Evolutionary conservation across 2,888 invertebrate species (phyloP).

Genomic region (Athetis lepigone): DNA sequence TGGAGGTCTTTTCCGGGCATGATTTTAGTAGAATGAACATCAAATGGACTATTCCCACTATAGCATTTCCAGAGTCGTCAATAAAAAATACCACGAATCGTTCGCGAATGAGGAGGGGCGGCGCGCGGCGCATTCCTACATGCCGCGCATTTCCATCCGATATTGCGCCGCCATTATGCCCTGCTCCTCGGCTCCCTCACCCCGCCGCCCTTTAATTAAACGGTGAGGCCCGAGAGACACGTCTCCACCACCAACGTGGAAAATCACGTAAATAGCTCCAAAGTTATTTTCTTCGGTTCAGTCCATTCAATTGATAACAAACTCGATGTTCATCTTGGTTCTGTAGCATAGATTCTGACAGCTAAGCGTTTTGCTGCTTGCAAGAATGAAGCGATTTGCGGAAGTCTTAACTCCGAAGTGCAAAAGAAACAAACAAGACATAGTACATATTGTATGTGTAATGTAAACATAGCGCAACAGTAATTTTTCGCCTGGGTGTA

Average conservation of each 20-base stretch:
- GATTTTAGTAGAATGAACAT: conserved; percentile 70
- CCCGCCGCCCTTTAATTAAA: conserved; percentile 90
- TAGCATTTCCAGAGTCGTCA: conserved; percentile 87
- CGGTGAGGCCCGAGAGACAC: conserved; percentile 89
- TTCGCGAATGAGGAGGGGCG: conserved; percentile 87
- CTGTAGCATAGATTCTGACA: conserved; percentile 31
- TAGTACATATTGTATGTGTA: neutral
- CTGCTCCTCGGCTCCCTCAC: conserved; percentile 81
- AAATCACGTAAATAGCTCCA: conserved; percentile 88
- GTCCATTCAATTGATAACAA: conserved; percentile 74
- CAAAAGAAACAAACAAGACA: conserved; percentile 13
- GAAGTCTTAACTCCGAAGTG: conserved; percentile 13
- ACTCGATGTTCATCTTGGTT: conserved; percentile 62
- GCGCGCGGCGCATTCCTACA: conserved; percentile 90
- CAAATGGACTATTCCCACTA: conserved; percentile 75
- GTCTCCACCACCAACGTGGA: conserved; percentile 86
- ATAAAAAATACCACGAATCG: conserved; percentile 90
- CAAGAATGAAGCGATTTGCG: conserved; percentile 4
- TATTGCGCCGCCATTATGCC: conserved; percentile 91
- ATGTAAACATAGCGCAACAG: conserved; percentile 30
- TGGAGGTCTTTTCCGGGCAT: conserved; percentile 52
- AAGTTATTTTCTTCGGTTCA: conserved; percentile 78
- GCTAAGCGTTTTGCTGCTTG: conserved; percentile 13
- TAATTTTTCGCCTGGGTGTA: conserved; percentile 47
- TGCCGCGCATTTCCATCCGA: conserved; percentile 91